Conservation (phyloP, 2,113 vertebrate genomes). For the Daubentonia madagascariensis region DNA sequence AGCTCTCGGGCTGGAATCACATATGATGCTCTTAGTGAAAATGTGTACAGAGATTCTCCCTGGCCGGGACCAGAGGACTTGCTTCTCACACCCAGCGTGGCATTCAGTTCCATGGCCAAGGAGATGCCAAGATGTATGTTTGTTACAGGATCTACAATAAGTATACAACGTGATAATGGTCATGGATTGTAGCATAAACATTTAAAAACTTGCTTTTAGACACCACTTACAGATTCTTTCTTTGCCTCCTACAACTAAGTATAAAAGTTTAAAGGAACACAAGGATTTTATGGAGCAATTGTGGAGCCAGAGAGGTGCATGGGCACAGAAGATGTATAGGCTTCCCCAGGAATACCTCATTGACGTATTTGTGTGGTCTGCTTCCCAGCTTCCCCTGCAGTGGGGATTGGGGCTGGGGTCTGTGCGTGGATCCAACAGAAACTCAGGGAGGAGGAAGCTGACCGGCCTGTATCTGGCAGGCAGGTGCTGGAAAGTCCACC, state of each 20-base stretch:
- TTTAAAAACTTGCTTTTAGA: neutral
- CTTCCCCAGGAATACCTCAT: accelerated
- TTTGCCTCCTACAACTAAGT: neutral
- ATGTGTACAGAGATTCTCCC: no score
- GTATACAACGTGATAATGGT: accelerated
- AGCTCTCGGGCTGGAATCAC: neutral
- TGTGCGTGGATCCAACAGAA: no score
- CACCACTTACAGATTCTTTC: neutral
- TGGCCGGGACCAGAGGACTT: no score
- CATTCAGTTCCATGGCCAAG: no score
- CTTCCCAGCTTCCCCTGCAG: neutral
- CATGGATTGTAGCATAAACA: accelerated
- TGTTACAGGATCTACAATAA: neutral
- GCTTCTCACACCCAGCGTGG: neutral
- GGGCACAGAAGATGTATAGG: accelerated
- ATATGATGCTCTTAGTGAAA: accelerated
- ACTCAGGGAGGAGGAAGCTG: neutral
- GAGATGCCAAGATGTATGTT: accelerated
- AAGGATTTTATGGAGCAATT: accelerated
- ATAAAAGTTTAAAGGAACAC: neutral
- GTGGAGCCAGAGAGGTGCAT: neutral
- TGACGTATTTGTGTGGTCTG: accelerated
- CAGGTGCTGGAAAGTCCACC: no score
- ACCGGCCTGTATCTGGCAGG: neutral
- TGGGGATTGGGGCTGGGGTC: neutral